Evolutionary conservation across 2,113 vertebrate genomes (phyloP), one percentile per base, ranked within the genome.

Genomic region (Nematolebias whitei): DNA sequence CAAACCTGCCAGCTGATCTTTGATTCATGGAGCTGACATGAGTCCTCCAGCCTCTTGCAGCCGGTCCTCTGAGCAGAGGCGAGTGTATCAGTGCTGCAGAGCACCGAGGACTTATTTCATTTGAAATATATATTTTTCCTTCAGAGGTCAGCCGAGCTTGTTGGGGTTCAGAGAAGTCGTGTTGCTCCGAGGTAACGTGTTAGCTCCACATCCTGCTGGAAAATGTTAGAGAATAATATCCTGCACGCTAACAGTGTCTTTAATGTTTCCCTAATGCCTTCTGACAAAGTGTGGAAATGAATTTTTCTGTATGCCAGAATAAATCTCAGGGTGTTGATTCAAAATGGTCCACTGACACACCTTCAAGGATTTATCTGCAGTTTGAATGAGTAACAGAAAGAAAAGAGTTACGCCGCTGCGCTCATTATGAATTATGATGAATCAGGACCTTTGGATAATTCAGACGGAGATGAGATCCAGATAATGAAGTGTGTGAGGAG

Each of bases 401-500:
- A 38, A 50, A 58, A 68, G 70, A 77, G 75, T 61, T 20, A 82
- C 83, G 73, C 67, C 39, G 71, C 54, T 49, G 24, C 55, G 52
- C 63, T 79, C 76, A 72, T 89, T 84, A 78, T 63, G 68, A 71
- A 58, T 85, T 85, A 67, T 77, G 84, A 87, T 87, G 80, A 90
- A 77, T 87, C 84, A 70, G 82, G 82, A 71, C 78, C 76, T 86
- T 86, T 87, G 89, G 76, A 87, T 86, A 85, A 87, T 73, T 68
- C 80, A 52, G 79, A 71, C 70, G 43, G 64, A 82, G 82, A 86
- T 82, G 67, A 80, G 77, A 50, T 66, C 39, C 51, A 15, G 79
- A 86, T 90, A 89, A 88, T 81, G 80, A 87, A 69, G 64, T 80
- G 79, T 85, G 89, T 91, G 88, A 87, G 71, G 70, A 76, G n/a